Evolutionary conservation across 2,888 invertebrate genomes (phyloP), one percentile per base, ranked within the genome.

Genomic region (Ennomos quercinarius): DNA sequence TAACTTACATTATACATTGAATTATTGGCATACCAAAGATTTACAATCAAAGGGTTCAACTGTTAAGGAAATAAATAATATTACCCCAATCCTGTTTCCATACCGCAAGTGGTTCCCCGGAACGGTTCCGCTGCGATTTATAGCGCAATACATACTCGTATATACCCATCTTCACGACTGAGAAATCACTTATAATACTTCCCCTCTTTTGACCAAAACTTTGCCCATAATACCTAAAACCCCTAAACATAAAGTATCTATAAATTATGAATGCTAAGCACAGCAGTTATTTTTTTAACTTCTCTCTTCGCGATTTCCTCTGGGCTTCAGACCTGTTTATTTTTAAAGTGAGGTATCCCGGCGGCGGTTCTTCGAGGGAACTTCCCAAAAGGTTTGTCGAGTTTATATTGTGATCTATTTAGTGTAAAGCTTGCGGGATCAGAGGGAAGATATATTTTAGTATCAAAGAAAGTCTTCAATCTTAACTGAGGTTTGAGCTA

Each of bases 231-330:
- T 59, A 57, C 61, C 62, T 55, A 63, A 65, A 57, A 67, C 62
- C 60, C 49, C 49, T 40, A 57, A 56, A 53, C 56, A 46, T 59
- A 47, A 60, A 49, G 48, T 43, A 34, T 13, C 50, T 49, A 52
- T 68, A 66, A 66, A 68, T 63, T 68, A 68, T 64, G 57, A 60
- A 66, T 59, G 61, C 39, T 55, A 59, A 68, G 58, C 55, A 61
- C 42, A 53, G 37, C 57, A 63, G 59, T 65, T 63, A 61, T 61
- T 66, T 49, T n/a, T 27, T 53, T 55, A 46, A 50, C 50, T 54
- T 51, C 37, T 39, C 45, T 54, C 42, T 42, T 37, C 17, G 46
- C 60, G 60, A 55, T 55, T 60, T 60, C 60, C 60, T 60, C 37
- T 35, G 60, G 60, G 60, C 17, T 50, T 50, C 27, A 38, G 34